Evolutionary conservation across 2,113 vertebrate species (phyloP), one percentile per base, ranked within the genome.

Genomic region (Anguilla japonica): DNA sequence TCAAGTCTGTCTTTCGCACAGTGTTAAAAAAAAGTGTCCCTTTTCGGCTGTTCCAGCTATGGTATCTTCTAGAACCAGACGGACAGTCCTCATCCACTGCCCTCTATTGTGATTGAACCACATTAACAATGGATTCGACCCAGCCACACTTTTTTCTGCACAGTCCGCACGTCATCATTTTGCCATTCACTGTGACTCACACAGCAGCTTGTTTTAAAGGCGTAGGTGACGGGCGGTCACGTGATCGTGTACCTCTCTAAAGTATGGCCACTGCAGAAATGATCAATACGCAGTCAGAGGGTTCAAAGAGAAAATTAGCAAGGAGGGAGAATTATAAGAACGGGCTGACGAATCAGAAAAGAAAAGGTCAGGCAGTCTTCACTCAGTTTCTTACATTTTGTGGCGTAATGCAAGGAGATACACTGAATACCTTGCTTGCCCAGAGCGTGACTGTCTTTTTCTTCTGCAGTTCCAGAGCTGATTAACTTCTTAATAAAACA

Each of bases 21-120:
- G 91, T 91, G 90, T 95, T 94, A 20, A 67, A 93, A 92, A 96
- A 95, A 91, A 89, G 89, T 92, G 94, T 89, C 83, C 57, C 83
- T 50, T 81, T 82, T 86, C 82, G 79, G 91, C 89, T 90, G 89
- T 88, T 91, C 39, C 41, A 13, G 26, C 89, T 85, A 84, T 78
- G 63, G 87, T 84, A 84, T 50, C 75, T 91, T 88, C 88, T 56
- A 88, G 88, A 89, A 79, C 29, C 20, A 81, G 6, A 39, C 14
- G 85, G 85, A 75, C 86, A 53, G 29, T 83, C 57, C 84, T 79
- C 60, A 8, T 67, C 41, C 81, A 2, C 57, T 63, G 53, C 20
- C 81, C 78, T 86, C 83, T 81, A 89, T 89, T 91, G 80, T 90
- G 82, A 79, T 60, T 41, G 16, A 86, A 86, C 85, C 82, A 87